Evolutionary conservation across 2,113 vertebrate species (phyloP).

Genomic region (Oncorhynchus tshawytscha): DNA sequence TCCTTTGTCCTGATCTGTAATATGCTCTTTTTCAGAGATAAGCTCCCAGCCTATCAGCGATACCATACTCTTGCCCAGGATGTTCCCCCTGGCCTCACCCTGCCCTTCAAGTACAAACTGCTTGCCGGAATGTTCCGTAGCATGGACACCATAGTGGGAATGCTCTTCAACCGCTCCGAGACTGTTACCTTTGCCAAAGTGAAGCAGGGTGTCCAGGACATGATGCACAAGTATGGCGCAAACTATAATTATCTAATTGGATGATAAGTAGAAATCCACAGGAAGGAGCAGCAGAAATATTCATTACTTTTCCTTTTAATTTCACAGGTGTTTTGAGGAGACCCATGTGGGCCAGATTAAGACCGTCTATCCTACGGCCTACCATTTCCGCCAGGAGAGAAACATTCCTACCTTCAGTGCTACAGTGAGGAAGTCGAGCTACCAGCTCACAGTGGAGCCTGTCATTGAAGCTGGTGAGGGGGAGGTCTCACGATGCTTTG

Average conservation of each 20-base stretch:
- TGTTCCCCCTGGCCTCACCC: conserved; percentile 74
- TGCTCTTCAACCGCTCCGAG: conserved; percentile 90
- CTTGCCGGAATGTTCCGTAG: conserved; percentile 93
- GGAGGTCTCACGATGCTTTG: not conserved
- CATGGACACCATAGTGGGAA: conserved; percentile 85
- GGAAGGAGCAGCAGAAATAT: not conserved
- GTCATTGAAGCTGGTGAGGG: conserved; percentile 75
- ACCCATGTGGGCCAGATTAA: conserved; percentile 87
- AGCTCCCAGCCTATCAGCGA: conserved; percentile 82
- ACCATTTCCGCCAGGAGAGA: conserved; percentile 86
- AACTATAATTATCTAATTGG: not conserved
- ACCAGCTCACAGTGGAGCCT: conserved; percentile 91
- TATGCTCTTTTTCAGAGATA: conserved; percentile 42
- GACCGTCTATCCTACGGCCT: conserved; percentile 80
- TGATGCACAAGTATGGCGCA: conserved; percentile 82
- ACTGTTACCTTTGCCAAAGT: conserved; percentile 87
- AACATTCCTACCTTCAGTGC: conserved; percentile 78
- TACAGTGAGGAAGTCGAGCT: conserved; percentile 62
- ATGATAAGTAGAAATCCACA: not conserved
- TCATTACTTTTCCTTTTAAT: not conserved
- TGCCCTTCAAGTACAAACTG: conserved; percentile 87
- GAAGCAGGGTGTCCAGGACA: conserved; percentile 89
- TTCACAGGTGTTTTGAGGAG: conserved; percentile 86
- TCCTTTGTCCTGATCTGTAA: not conserved
- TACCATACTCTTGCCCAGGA: conserved; percentile 88